Percentiles rank a stretch among this genome's conserved stretches.
Evolutionary conservation across 2,888 invertebrate species (phyloP).

Genomic region (Polyommatus iphigenia): DNA sequence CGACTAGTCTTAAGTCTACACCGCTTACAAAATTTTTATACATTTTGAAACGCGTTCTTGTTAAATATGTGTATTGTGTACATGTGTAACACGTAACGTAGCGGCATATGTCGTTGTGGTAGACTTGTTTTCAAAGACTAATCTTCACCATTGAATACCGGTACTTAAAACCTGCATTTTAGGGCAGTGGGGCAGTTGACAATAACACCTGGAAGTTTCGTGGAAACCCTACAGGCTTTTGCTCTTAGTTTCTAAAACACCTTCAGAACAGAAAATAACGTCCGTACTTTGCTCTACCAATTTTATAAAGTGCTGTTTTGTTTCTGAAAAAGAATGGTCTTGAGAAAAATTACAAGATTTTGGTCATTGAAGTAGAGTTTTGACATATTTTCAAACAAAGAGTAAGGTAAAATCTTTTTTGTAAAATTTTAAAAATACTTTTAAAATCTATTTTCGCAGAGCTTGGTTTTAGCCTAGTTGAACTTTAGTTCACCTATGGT

Average conservation of each 20-base stretch:
- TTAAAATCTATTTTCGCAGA: too few relatives aligned
- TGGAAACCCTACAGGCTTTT: background rate
- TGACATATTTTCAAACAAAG: background rate
- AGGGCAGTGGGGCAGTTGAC: background rate
- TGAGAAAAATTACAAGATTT: background rate
- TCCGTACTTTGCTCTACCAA: constrained; percentile 20
- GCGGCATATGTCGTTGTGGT: background rate
- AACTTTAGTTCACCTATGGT: background rate
- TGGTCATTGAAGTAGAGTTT: background rate
- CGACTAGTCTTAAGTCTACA: too few relatives aligned
- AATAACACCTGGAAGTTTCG: background rate
- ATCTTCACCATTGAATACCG: background rate
- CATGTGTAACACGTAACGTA: background rate
- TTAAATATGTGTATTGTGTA: background rate
- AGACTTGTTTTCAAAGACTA: background rate
- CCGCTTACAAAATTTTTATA: background rate
- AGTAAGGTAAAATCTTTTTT: too few relatives aligned
- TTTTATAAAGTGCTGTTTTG: constrained; percentile 16
- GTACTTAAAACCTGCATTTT: background rate
- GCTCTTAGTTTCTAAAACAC: constrained; percentile 2
- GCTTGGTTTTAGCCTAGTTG: too few relatives aligned
- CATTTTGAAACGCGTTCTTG: too few relatives aligned
- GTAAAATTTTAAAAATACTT: too few relatives aligned
- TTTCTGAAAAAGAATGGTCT: background rate
- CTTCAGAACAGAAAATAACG: constrained; percentile 19